Percentiles rank a stretch among this genome's conserved stretches.
Evolutionary conservation across 2,888 invertebrate genomes (phyloP).

Genomic region (Boloria selene): DNA sequence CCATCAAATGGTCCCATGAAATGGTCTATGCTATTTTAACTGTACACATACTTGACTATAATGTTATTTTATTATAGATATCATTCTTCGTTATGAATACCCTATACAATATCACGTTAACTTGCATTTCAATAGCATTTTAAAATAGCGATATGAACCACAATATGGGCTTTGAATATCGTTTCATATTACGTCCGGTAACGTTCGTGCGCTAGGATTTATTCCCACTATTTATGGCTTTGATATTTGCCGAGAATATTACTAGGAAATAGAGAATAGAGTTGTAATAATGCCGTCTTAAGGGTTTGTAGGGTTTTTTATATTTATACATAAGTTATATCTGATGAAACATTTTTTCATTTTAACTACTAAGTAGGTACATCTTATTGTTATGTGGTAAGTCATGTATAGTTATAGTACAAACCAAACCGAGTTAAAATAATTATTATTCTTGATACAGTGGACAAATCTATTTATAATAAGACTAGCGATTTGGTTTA

Average conservation of each 20-base stretch:
- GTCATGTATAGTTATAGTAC: too few species aligned
- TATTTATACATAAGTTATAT: too few species aligned
- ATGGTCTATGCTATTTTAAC: too few species aligned
- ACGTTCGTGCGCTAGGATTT: constrained; percentile 13
- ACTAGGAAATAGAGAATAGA: not conserved
- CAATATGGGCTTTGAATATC: constrained; percentile 30
- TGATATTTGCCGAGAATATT: constrained; percentile 18
- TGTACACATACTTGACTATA: too few species aligned
- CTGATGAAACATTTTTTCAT: too few species aligned
- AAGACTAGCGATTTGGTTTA: too few species aligned
- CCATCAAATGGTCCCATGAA: too few species aligned
- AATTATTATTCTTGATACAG: not conserved
- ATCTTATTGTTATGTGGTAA: too few species aligned
- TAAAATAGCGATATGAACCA: constrained; percentile 32
- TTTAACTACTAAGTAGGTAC: too few species aligned
- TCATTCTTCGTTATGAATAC: constrained; percentile 1
- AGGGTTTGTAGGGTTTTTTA: not conserved
- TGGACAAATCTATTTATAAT: not conserved
- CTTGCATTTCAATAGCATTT: constrained; percentile 31
- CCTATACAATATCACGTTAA: constrained; percentile 16
- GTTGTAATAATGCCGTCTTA: not conserved
- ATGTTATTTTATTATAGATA: not conserved
- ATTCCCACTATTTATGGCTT: constrained; percentile 24
- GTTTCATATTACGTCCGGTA: constrained; percentile 24
- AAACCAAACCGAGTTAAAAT: too few species aligned